Percentiles rank a stretch among this genome's conserved stretches.
Conservation (phyloP, 2,113 vertebrate species). For the Lasiurus borealis region DNA sequence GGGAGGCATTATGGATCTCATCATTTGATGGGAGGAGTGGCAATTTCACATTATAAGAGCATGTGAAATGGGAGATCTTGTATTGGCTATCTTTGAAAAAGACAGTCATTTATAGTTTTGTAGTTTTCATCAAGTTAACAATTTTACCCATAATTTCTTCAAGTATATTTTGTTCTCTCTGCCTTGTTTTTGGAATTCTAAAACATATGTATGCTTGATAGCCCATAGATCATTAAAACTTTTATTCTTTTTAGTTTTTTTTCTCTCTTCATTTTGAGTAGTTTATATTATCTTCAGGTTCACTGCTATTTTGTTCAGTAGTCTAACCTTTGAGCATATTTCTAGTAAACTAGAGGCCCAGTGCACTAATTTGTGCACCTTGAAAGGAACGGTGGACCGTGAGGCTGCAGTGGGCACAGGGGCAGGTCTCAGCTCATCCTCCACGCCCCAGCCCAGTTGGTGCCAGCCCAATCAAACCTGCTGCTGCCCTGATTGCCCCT, state of each 20-base stretch:
- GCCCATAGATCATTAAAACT: not conserved
- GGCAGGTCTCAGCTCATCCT: too few species aligned
- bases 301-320: not conserved
- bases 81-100: constrained; percentile 5
- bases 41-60: not conserved
- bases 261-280: constrained; percentile 4
- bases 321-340: not conserved
- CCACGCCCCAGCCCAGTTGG: too few species aligned
- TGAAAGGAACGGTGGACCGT: too few species aligned
- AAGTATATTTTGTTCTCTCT: not conserved
- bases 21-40: not conserved
- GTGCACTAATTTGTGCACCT: too few species aligned
- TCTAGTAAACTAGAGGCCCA: not conserved
- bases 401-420: too few species aligned
- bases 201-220: not conserved
- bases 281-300: not conserved
- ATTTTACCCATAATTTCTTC: not conserved
- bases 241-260: constrained; percentile 23
- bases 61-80: not conserved
- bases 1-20: not conserved
- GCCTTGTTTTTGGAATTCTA: not conserved
- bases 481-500: too few species aligned
- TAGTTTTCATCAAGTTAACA: constrained; percentile 31
- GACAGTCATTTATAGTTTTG: not conserved
- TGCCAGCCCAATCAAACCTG: too few species aligned